Base-by-base conservation (phyloP, 2,797 vertebrate species). In the Lepidocolaptes lacrymiger region DNA sequence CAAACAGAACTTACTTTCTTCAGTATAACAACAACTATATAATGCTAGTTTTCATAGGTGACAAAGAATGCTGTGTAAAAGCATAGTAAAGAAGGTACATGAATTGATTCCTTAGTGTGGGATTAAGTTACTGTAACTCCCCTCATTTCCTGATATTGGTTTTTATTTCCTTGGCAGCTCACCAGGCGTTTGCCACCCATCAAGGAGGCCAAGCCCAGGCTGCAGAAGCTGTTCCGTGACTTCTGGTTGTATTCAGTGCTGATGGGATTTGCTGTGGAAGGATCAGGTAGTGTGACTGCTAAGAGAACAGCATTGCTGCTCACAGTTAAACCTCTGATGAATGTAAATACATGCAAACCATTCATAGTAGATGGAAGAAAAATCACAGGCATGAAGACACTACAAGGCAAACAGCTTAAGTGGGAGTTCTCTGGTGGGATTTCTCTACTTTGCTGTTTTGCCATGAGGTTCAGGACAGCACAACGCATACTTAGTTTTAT, bases 211-310 rank as follows among this genome's bases (percentile, higher is more conserved):
- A 99, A 99, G 77, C 99, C 99, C 2, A 98, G 99, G 75, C 95
- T 99, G 78, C 99, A 99, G 95, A 99, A 99, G 97, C 98, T 99
- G 91, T 99, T 99, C 97, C 98, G 99, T 9, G 99, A 99, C 96
- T 99, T 99, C 96, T 99, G 99, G 99, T 97, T 99, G 39, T 99
- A 99, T 96, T 99, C 99, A 0, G 99, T 99, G 14, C 98, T 99
- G 82, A 99, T 99, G 99, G 99, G 99, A 16, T 99, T 99, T 55
- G 99, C 99, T 5, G 99, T 99, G 90, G 99, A 99, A 91, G 99
- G 99, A 48, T 99, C 99, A 98, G 99, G 99, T 99, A 98, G 86
- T 48, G 21, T 59, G 7, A 48, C 37, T 46, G 30, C 54, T 37
- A 6, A 52, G 20, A 55, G 14, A 10, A 10, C 3, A 34, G 3